Conservation (phyloP, 2,888 invertebrate species). For the Tetrapedia diversipes region DNA sequence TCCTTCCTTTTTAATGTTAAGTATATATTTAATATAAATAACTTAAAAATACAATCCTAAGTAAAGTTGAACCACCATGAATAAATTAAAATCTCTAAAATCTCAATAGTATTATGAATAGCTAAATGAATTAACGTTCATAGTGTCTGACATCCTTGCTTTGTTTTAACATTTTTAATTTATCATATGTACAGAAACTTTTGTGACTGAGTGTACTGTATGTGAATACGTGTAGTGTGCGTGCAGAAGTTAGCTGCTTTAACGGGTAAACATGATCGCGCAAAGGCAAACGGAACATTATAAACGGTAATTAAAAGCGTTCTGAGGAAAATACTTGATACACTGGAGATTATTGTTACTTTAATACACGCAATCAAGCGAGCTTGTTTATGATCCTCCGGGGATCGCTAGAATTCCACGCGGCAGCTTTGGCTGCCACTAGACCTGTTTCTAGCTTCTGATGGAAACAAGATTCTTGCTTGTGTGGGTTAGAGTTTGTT, state of each 20-base stretch:
- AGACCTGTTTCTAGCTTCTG: not conserved
- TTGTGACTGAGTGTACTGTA: too few species aligned
- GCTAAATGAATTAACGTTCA: too few species aligned
- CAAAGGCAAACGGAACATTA: slow-evolving; percentile 29
- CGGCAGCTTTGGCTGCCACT: not conserved
- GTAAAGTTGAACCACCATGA: too few species aligned
- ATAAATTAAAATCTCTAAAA: too few species aligned
- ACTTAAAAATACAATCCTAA: too few species aligned
- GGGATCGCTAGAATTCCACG: not conserved
- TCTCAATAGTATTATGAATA: too few species aligned
- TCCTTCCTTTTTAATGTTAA: too few species aligned
- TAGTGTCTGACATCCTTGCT: too few species aligned
- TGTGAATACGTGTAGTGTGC: not conserved
- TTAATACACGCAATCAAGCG: slow-evolving; percentile 19
- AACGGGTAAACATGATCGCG: slow-evolving; percentile 16
- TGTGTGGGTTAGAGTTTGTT: not conserved
- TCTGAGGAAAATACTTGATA: slow-evolving; percentile 13
- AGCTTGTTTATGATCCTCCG: slow-evolving; percentile 11
- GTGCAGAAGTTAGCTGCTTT: slow-evolving; percentile 24
- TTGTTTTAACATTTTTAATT: too few species aligned
- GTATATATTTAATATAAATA: too few species aligned
- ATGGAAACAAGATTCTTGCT: not conserved
- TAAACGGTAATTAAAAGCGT: slow-evolving; percentile 36
- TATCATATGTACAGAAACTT: too few species aligned
- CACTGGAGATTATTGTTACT: slow-evolving; percentile 27